These are phyloP conservation scores for Andrena marginata DNA, from an alignment of 2,888 invertebrate species.

Conservation along the genomic window DNA sequence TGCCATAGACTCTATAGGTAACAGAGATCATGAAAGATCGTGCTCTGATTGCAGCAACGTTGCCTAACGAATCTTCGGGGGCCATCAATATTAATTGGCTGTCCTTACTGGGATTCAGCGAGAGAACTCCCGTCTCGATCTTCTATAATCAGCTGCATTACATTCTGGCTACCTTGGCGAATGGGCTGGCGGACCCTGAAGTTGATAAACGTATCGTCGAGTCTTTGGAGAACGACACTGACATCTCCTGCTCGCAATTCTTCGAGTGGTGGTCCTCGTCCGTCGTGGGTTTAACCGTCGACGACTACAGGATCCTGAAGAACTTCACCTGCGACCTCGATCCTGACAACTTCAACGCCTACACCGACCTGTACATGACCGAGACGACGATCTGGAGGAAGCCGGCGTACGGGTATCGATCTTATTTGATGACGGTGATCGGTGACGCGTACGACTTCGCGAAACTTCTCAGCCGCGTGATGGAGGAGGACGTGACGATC, in stretches of 20 bases:
- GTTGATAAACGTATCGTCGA: slow-evolving; percentile 64
- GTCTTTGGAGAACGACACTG: slow-evolving; percentile 28
- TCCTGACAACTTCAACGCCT: slow-evolving; percentile 77
- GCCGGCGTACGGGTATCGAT: slow-evolving; percentile 72
- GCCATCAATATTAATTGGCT: slow-evolving; percentile 68
- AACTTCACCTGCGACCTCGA: slow-evolving; percentile 76
- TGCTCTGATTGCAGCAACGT: slow-evolving; percentile 7
- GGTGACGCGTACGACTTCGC: slow-evolving; percentile 71
- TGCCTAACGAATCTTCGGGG: slow-evolving; percentile 21
- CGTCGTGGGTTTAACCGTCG: slow-evolving; percentile 67
- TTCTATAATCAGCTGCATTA: slow-evolving; percentile 73
- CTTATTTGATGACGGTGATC: slow-evolving; percentile 60
- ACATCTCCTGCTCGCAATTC: slow-evolving; percentile 70
- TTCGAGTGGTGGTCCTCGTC: slow-evolving; percentile 75
- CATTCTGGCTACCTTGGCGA: slow-evolving; percentile 75
- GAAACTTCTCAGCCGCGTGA: slow-evolving; percentile 35
- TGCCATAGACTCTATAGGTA: not conserved
- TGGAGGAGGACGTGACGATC: slow-evolving; percentile 76
- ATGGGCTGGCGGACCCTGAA: slow-evolving; percentile 74
- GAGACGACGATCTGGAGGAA: slow-evolving; percentile 67
- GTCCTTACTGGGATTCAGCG: slow-evolving; percentile 76
- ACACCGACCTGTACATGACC: slow-evolving; percentile 72
- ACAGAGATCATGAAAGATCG: no score
- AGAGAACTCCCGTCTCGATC: slow-evolving; percentile 71
- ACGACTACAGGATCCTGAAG: slow-evolving; percentile 75